These are phyloP conservation scores for Tetranychus cinnabarinus DNA, from an alignment of 1,140 invertebrate species.

Conservation along the genomic window DNA sequence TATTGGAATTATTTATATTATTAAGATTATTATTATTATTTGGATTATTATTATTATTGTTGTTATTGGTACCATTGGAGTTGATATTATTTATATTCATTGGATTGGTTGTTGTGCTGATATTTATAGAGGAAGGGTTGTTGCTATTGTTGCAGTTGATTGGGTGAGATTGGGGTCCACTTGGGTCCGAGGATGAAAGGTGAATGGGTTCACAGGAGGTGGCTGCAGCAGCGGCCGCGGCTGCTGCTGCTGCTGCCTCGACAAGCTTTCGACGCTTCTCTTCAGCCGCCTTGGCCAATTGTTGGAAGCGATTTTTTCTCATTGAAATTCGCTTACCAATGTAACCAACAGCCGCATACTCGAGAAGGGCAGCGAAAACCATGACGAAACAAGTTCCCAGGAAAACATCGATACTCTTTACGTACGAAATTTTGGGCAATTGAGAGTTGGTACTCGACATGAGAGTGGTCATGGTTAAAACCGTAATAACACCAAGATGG, in stretches of 20 bases:
- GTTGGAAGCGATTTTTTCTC: slow-evolving; percentile 66
- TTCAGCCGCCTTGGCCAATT: slow-evolving; percentile 15
- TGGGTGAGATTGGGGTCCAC: not conserved
- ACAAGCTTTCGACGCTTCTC: slow-evolving; percentile 3
- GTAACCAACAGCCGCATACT: slow-evolving; percentile 82
- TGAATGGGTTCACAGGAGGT: not conserved
- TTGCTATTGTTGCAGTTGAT: not conserved
- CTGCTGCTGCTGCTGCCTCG: not conserved
- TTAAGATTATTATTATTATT: too few species aligned
- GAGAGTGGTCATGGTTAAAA: slow-evolving; percentile 29
- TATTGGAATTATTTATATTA: too few species aligned
- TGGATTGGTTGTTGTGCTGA: too few species aligned
- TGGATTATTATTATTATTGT: too few species aligned
- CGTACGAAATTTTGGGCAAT: slow-evolving; percentile 27
- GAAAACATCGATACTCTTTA: slow-evolving; percentile 27
- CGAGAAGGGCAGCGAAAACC: slow-evolving; percentile 22
- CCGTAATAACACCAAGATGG: slow-evolving; percentile 28
- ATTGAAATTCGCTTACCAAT: slow-evolving; percentile 81
- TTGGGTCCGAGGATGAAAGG: not conserved
- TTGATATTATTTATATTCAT: too few species aligned
- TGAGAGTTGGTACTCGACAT: slow-evolving; percentile 29
- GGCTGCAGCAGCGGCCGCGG: not conserved
- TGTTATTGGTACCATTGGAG: too few species aligned
- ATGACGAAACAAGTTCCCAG: slow-evolving; percentile 25
- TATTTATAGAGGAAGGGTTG: too few species aligned